Evolutionary conservation across 2,797 vertebrate genomes (phyloP).

Genomic region (Podarcis lilfordi): DNA sequence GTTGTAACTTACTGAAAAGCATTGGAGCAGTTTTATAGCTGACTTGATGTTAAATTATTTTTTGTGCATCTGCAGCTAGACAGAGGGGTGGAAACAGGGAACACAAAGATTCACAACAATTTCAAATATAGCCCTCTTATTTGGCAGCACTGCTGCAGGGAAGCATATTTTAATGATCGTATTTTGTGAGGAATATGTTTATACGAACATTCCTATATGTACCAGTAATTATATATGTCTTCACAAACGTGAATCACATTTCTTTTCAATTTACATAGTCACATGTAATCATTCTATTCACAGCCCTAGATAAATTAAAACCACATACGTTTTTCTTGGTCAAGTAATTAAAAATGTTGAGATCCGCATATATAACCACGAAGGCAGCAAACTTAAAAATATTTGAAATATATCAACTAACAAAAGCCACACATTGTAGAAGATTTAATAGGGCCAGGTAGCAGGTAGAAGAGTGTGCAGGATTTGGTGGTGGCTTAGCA

Average conservation of each 20-base stretch:
- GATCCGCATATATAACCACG: no score
- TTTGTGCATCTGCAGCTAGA: conserved; percentile 33
- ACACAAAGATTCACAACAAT: conserved; percentile 27
- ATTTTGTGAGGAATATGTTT: background rate
- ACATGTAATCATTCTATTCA: background rate
- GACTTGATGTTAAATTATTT: conserved; percentile 37
- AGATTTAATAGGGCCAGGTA: background rate
- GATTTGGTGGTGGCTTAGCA: background rate
- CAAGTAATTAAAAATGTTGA: no score
- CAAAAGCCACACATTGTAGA: background rate
- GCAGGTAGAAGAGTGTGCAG: background rate
- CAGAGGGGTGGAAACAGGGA: conserved; percentile 28
- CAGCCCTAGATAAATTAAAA: background rate
- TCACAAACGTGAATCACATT: background rate
- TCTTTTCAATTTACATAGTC: background rate
- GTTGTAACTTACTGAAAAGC: conserved; percentile 33
- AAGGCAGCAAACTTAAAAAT: background rate
- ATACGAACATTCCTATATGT: background rate
- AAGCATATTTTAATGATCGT: background rate
- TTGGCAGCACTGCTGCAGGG: background rate
- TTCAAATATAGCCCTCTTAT: conserved; percentile 1
- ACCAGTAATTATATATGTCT: background rate
- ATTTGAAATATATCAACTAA: background rate
- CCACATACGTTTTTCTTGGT: background rate
- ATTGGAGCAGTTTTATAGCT: conserved; percentile 25